These are phyloP conservation scores for Notamacropus eugenii DNA, from an alignment of 2,797 vertebrate species.

Conservation along the genomic window DNA sequence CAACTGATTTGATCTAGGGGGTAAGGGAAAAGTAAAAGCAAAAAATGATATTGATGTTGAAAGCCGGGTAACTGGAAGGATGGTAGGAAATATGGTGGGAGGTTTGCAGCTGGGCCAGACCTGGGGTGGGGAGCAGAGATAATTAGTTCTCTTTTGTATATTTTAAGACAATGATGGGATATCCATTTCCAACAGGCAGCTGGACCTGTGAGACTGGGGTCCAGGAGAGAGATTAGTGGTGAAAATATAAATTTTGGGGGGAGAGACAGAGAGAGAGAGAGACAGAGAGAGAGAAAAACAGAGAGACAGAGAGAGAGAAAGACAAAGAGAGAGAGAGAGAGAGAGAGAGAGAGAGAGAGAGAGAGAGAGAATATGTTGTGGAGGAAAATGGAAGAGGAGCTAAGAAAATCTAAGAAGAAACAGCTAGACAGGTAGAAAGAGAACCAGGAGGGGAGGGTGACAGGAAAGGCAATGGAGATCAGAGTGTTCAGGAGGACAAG, in stretches of 20 bases:
- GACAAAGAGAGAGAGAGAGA: background rate
- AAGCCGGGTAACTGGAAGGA: background rate
- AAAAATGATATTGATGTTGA: background rate
- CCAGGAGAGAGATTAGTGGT: background rate
- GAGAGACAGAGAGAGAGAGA: background rate
- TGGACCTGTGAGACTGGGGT: background rate
- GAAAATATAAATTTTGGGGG: too few species aligned
- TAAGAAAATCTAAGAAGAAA: background rate
- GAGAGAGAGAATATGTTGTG: background rate
- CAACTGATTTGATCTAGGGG: background rate
- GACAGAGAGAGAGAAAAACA: background rate
- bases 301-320: too few species aligned
- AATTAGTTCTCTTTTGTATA: background rate
- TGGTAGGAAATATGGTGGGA: background rate
- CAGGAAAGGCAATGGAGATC: background rate
- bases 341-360: background rate
- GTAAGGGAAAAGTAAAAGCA: background rate
- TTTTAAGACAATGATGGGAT: background rate
- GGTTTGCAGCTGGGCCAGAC: background rate
- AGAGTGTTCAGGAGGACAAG: background rate
- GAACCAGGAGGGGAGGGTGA: background rate
- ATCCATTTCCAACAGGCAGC: background rate
- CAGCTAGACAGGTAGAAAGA: background rate
- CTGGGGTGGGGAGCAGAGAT: background rate
- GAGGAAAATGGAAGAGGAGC: background rate